Evolutionary conservation across 1,140 invertebrate species (phyloP).

Genomic region (Cepaea nemoralis): DNA sequence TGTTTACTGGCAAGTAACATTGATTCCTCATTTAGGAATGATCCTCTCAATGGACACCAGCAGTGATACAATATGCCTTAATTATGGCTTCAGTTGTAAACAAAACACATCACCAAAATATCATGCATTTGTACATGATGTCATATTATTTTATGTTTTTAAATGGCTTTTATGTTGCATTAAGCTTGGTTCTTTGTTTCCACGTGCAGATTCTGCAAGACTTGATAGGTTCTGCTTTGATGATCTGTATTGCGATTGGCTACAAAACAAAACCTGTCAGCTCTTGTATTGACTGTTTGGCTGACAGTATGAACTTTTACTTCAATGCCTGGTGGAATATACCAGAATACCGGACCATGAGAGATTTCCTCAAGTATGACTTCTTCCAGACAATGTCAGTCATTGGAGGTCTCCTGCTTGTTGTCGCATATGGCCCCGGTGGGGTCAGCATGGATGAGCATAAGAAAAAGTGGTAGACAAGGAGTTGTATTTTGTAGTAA

Average conservation of each 20-base stretch:
- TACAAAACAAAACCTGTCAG: constrained; percentile 99
- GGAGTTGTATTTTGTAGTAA: too few species aligned
- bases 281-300: constrained; percentile 91
- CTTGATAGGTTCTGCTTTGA: constrained; percentile 91
- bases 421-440: constrained; percentile 97
- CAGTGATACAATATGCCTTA: too few species aligned
- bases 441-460: constrained; percentile 98
- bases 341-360: constrained; percentile 91
- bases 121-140: too few species aligned
- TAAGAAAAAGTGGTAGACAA: constrained; percentile 95
- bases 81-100: too few species aligned
- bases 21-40: too few species aligned
- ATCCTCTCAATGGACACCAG: too few species aligned
- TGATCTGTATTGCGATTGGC: constrained; percentile 94
- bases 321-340: constrained; percentile 99
- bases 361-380: constrained; percentile 99
- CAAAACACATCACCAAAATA: too few species aligned
- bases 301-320: constrained; percentile 93
- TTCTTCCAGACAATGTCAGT: constrained; percentile 99
- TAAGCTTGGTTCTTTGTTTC: neutral
- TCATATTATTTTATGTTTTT: too few species aligned
- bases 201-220: constrained; percentile 84
- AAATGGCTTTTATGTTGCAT: too few species aligned
- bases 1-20: too few species aligned
- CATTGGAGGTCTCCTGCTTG: constrained; percentile 98